A percentile compares a stretch with the other conserved stretches of the same genome.
phyloP scores from a whole-genome alignment of 2,113 vertebrate genomes.

The Rhinolophus sinicus region DNA sequence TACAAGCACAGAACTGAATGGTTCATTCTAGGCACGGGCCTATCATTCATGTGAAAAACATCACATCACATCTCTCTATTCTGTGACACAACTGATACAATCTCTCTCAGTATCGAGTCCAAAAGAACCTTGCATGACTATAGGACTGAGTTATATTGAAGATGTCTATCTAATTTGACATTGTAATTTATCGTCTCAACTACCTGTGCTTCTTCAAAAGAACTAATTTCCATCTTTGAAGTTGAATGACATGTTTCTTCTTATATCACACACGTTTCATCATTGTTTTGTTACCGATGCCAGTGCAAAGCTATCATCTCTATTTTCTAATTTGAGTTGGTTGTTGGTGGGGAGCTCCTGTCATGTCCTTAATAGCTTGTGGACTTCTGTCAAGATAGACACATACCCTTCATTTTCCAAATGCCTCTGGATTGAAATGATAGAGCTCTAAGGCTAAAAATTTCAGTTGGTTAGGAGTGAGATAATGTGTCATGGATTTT shows the following conservation, averaged over 20 bases:
- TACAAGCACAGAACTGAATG: slow-evolving; percentile 44
- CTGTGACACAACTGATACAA: slow-evolving; percentile 55
- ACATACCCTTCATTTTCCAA: neutral
- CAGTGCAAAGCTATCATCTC: neutral
- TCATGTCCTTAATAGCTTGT: neutral
- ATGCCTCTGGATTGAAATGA: neutral
- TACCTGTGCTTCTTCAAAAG: slow-evolving; percentile 72
- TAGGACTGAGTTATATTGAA: slow-evolving; percentile 56
- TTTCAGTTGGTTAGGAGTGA: neutral
- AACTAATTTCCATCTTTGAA: slow-evolving; percentile 71
- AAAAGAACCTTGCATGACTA: slow-evolving; percentile 43
- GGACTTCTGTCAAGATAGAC: neutral
- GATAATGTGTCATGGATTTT: neutral
- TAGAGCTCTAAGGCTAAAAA: neutral
- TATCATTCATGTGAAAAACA: slow-evolving; percentile 63
- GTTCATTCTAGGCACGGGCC: slow-evolving; percentile 59
- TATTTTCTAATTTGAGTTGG: neutral
- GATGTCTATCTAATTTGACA: slow-evolving; percentile 75
- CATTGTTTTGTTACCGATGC: neutral
- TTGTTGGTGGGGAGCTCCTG: neutral
- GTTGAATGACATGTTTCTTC: slow-evolving; percentile 52
- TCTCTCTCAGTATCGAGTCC: slow-evolving; percentile 64
- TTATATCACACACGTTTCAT: slow-evolving; percentile 6
- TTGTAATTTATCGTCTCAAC: slow-evolving; percentile 67
- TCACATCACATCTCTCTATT: slow-evolving; percentile 47